Conservation (phyloP, 2,797 vertebrate genomes). For the Mormyrus proboscirostris region DNA sequence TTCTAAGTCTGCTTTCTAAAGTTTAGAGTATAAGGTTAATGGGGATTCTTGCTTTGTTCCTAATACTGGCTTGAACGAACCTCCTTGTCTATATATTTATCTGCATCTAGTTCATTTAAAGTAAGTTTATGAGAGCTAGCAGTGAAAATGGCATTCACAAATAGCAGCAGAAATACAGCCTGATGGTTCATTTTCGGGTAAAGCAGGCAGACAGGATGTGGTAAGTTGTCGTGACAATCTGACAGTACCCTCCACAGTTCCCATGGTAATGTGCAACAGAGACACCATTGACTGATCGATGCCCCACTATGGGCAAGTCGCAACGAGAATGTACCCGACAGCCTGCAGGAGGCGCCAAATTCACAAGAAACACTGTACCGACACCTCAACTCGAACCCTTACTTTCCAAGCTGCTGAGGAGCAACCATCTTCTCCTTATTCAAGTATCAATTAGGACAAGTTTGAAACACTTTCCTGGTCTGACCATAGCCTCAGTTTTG, state of each 20-base stretch:
- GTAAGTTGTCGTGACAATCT: not conserved
- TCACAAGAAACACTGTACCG: not conserved
- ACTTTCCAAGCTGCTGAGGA: not conserved
- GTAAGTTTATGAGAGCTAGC: not conserved
- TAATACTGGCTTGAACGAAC: not conserved
- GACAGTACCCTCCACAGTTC: not conserved
- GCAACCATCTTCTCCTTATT: not conserved
- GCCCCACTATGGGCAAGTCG: not conserved
- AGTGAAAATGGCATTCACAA: not conserved
- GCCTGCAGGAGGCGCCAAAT: not conserved
- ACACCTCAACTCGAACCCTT: not conserved
- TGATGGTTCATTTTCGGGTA: not conserved
- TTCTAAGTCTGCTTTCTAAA: not conserved
- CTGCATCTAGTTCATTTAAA: not conserved
- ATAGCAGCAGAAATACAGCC: not conserved
- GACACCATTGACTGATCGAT: not conserved
- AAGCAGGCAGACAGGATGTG: not conserved
- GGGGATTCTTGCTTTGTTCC: not conserved
- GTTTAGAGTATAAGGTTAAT: not conserved
- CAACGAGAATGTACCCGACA: not conserved
- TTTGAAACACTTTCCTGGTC: not conserved
- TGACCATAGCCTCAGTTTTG: constrained; percentile 4
- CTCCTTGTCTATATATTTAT: not conserved
- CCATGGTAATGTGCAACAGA: not conserved
- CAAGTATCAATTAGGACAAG: not conserved